Percentiles rank a stretch among this genome's conserved stretches.
These are phyloP conservation scores for Leptopilina syphax DNA, from an alignment of 2,888 invertebrate species.

Conservation along the genomic window DNA sequence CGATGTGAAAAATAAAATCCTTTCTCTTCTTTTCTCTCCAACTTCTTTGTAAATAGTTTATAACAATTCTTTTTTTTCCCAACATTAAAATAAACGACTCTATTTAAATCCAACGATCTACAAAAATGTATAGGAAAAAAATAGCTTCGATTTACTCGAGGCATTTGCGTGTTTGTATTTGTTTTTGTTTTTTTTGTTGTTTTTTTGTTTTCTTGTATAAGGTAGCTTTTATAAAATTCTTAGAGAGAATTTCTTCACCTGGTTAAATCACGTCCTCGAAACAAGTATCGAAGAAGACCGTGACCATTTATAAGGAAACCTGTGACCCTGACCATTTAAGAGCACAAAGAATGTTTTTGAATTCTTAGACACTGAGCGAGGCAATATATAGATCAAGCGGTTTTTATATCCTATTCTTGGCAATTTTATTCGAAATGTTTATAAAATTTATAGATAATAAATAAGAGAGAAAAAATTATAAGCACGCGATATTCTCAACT, in stretches of 20 bases:
- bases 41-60: too few relatives aligned
- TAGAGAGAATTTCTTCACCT: constrained; percentile 11
- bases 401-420: constrained; percentile 3
- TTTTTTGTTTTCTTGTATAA: too few relatives aligned
- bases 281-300: constrained; percentile 20
- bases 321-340: constrained; percentile 38
- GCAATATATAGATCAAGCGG: constrained; percentile 1
- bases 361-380: constrained; percentile 5
- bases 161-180: too few relatives aligned
- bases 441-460: not conserved
- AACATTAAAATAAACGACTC: too few relatives aligned
- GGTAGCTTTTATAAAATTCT: not conserved
- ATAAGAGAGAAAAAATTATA: not conserved
- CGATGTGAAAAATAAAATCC: not conserved
- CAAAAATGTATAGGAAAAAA: too few relatives aligned
- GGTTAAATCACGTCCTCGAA: constrained; percentile 14
- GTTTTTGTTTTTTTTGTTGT: too few relatives aligned
- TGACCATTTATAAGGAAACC: constrained; percentile 36
- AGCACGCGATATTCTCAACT: constrained; percentile 14
- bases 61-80: too few relatives aligned
- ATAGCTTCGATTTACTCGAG: too few relatives aligned
- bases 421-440: not conserved
- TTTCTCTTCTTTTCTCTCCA: not conserved
- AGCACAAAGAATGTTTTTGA: constrained; percentile 19
- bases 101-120: too few relatives aligned